Evolutionary conservation across 1,140 invertebrate genomes (phyloP).

Genomic region (Drosophila gunungcola): DNA sequence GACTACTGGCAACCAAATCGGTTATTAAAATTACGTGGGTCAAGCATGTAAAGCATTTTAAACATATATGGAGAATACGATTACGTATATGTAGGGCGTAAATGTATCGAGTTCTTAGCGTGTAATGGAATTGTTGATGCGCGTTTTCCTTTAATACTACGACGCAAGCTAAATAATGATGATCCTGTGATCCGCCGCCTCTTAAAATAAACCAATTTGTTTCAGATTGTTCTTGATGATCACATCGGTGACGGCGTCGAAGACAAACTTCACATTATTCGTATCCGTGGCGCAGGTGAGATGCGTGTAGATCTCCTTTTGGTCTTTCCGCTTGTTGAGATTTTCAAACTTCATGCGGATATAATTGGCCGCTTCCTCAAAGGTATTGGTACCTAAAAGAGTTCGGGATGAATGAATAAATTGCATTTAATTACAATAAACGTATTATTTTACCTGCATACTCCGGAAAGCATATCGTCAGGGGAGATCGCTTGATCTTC

Average conservation of each 20-base stretch:
- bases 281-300: conserved; percentile 97
- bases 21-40: conserved; percentile 54
- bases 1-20: conserved; percentile 81
- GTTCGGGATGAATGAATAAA: conserved; percentile 6
- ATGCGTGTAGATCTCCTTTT: conserved; percentile 96
- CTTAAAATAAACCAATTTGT: conserved; percentile 91
- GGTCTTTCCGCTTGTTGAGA: conserved; percentile 93
- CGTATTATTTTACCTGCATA: conserved; percentile 89
- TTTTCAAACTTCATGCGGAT: conserved; percentile 96
- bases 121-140: conserved; percentile 72
- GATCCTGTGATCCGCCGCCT: conserved; percentile 17
- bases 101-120: conserved; percentile 53
- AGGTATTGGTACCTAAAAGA: conserved; percentile 90
- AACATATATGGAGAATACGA: conserved; percentile 47
- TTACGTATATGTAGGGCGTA: conserved; percentile 25
- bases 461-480: conserved; percentile 97
- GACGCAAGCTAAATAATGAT: conserved; percentile 54
- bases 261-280: conserved; percentile 96
- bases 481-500: conserved; percentile 95
- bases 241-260: conserved; percentile 96
- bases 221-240: conserved; percentile 97
- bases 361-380: conserved; percentile 94
- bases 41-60: conserved; percentile 64
- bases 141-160: conserved; percentile 74
- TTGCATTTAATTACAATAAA: too few relatives aligned